Evolutionary conservation across 2,113 vertebrate species (phyloP), one percentile per base, ranked within the genome.

Genomic region (Sceloporus undulatus): DNA sequence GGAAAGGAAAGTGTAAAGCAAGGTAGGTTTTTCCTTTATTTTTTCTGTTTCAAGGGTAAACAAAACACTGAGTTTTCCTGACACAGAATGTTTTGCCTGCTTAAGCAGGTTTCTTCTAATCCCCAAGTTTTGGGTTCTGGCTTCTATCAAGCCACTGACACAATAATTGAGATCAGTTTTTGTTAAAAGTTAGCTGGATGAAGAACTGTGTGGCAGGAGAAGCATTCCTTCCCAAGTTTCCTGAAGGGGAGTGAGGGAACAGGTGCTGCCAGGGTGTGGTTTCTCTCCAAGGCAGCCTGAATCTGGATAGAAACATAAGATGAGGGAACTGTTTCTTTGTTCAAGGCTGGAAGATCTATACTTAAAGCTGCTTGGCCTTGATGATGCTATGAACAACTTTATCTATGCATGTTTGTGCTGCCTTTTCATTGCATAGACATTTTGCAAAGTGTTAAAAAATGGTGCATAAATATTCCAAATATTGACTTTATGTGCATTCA

Each of bases 61-160:
- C 56, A 10, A 76, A 48, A 66, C 29, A 1, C 59, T 66, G 18
- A 14, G 4, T 34, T 5, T 85, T 68, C 9, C n/a, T 18, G 10
- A 54, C 13, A 14, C 4, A 21, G 8, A 0, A 23, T 19, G 70
- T 18, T 90, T 11, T 48, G 29, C 18, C 38, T 3, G 18, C 0
- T 6, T 0, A 25, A 23, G 25, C 34, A 77, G 23, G 3, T 75
- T 68, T 21, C 38, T 48, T 48, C 9, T 48, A 77, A 23, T 13
- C 10, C 27, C 27, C 34, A 1, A 7, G 5, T 29, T 3, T 4
- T 29, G 19, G 56, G 25, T 40, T 21, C 21, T 0, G 48, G 1
- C 2, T 0, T 62, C 59, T 54, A 2, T 76, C 75, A 0, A 29
- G 7, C 62, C 1, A 14, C 48, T 66, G 79, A 3, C 85, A 7